Evolutionary conservation across 1,140 invertebrate species (phyloP).

Genomic region (Micrasema minimum): DNA sequence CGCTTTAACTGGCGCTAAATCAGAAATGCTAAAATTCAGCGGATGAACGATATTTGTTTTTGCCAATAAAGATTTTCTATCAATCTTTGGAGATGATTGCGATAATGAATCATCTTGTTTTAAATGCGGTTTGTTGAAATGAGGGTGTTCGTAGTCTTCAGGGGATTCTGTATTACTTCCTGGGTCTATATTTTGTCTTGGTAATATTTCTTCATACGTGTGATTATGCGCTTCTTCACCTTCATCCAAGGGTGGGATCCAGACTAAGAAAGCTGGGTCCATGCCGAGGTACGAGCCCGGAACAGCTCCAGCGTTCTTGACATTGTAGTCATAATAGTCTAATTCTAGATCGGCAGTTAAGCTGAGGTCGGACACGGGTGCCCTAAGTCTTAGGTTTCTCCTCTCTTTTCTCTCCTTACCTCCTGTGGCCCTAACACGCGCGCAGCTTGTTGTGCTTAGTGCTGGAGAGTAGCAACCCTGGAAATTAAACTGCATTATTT

Average conservation of each 20-base stretch:
- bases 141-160: slow-evolving; percentile 57
- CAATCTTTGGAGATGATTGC: slow-evolving; percentile 60
- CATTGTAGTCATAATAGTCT: slow-evolving; percentile 91
- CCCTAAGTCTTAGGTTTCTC: slow-evolving; percentile 69
- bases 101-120: slow-evolving; percentile 57
- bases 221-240: slow-evolving; percentile 54
- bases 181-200: slow-evolving; percentile 65
- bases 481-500: too few species aligned
- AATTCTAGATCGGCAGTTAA: slow-evolving; percentile 82
- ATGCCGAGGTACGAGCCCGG: slow-evolving; percentile 84
- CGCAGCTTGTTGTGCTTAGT: slow-evolving; percentile 67
- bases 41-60: slow-evolving; percentile 64
- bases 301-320: slow-evolving; percentile 80
- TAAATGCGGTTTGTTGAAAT: slow-evolving; percentile 45
- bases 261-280: slow-evolving; percentile 87
- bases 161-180: slow-evolving; percentile 68
- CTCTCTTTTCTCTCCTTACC: slow-evolving; percentile 83
- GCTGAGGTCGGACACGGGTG: slow-evolving; percentile 81
- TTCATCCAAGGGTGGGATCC: slow-evolving; percentile 83
- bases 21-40: slow-evolving; percentile 61
- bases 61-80: slow-evolving; percentile 56
- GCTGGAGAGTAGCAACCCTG: slow-evolving; percentile 79
- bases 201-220: slow-evolving; percentile 61
- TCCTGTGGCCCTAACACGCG: slow-evolving; percentile 71
- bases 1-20: slow-evolving; percentile 47